Conservation (phyloP, 1,140 invertebrate species). For the Magallana gigas region DNA sequence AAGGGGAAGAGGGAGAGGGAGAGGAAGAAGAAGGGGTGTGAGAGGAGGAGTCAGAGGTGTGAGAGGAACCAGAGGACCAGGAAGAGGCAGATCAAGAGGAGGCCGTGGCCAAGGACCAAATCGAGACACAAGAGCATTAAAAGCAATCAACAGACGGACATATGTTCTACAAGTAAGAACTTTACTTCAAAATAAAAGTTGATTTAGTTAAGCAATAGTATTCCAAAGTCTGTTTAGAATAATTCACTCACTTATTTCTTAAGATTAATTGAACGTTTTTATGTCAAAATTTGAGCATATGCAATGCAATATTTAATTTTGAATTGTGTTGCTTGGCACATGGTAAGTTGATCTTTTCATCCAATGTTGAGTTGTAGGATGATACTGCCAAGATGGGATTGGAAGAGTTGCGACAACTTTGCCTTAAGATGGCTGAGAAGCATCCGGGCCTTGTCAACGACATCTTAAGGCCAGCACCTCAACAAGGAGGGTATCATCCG, state of each 20-base stretch:
- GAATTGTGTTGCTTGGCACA: background rate
- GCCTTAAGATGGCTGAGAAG: background rate
- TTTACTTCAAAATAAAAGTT: background rate
- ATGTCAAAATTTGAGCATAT: background rate
- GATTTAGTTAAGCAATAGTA: background rate
- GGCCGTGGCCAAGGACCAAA: background rate
- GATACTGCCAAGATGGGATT: background rate
- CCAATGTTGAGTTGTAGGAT: background rate
- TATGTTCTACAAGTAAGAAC: conserved; percentile 10
- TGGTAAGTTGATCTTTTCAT: background rate
- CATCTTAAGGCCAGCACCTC: background rate
- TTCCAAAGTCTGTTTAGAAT: background rate
- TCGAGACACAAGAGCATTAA: background rate
- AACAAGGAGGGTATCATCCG: conserved; percentile 20
- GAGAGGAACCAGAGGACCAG: background rate
- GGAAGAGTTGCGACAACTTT: background rate
- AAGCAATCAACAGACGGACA: background rate
- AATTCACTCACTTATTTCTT: background rate
- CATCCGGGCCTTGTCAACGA: background rate
- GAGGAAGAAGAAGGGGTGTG: conserved; percentile 15
- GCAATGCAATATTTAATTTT: background rate
- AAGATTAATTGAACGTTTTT: background rate
- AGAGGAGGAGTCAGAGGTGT: background rate
- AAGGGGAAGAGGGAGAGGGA: background rate
- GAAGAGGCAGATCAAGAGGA: conserved; percentile 2